phyloP scores from a whole-genome alignment of 2,113 vertebrate genomes.

The Antidorcas marsupialis region DNA sequence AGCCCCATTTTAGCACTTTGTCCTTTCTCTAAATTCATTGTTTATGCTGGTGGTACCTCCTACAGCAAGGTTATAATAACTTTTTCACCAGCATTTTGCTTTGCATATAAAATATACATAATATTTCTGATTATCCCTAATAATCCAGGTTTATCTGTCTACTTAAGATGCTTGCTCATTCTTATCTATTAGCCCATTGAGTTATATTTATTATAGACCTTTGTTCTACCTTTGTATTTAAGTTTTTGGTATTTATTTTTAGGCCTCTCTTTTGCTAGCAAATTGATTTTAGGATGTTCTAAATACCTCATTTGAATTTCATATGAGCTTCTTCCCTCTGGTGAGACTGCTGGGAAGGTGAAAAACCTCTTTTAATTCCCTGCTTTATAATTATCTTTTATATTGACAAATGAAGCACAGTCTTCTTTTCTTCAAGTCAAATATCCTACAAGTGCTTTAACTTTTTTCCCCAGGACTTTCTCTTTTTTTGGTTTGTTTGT shows the following conservation, averaged over 20 bases:
- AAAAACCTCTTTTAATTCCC: slow-evolving; percentile 1
- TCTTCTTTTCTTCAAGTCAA: not conserved
- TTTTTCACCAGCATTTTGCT: not conserved
- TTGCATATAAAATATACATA: not conserved
- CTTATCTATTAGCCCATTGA: not conserved
- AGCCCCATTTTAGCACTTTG: not conserved
- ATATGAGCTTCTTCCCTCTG: slow-evolving; percentile 18
- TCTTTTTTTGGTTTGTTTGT: not conserved
- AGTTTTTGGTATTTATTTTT: slow-evolving; percentile 49
- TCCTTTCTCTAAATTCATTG: not conserved
- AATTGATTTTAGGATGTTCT: slow-evolving; percentile 60
- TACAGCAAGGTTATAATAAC: not conserved
- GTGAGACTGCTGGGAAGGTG: slow-evolving; percentile 7
- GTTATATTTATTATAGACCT: not conserved
- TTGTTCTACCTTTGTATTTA: not conserved
- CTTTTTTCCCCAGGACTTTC: not conserved
- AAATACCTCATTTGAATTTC: slow-evolving; percentile 67
- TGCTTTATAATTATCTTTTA: slow-evolving; percentile 35
- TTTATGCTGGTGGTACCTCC: not conserved
- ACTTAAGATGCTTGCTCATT: not conserved
- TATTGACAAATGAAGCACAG: not conserved
- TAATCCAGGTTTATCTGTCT: not conserved
- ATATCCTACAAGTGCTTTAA: not conserved
- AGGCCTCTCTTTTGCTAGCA: slow-evolving; percentile 36
- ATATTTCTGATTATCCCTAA: not conserved